Evolutionary conservation across 2,888 invertebrate species (phyloP), one percentile per base, ranked within the genome.

Genomic region (Epirrita christyi): DNA sequence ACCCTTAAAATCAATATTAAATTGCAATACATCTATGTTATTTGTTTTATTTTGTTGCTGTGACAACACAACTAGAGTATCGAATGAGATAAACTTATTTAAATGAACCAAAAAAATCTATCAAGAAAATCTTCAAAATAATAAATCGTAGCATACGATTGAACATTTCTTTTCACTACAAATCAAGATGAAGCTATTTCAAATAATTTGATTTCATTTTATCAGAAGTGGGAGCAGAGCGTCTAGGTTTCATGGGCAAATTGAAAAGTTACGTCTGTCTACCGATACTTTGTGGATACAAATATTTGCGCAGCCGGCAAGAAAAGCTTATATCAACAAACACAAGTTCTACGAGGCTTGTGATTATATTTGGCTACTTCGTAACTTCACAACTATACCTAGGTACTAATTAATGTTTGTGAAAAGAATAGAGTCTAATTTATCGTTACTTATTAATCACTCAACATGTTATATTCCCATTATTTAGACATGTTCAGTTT

Each of bases 111-210:
- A n/a, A n/a, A n/a, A n/a, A n/a, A n/a, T n/a, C n/a, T n/a, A n/a
- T n/a, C n/a, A n/a, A n/a, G n/a, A n/a, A n/a, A n/a, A n/a, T n/a
- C n/a, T n/a, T n/a, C n/a, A n/a, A n/a, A n/a, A n/a, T 36, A 45
- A 15, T 4, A 38, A 9, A 38, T 38, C 36, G 29, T 40, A 60
- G 29, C 45, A 44, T 21, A 37, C 36, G 34, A 53, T 56, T 44
- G 13, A 45, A 49, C 45, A 52, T 60, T 60, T 51, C 46, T 50
- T 54, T 46, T 52, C 55, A 44, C 32, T 48, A 36, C 55, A 55
- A 55, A 51, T 55, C 59, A 59, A 47, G 44, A 55, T 51, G 59
- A 55, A 55, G 55, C 55, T 55, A 51, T 55, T 59, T 51, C 49
- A 54, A 59, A 52, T 55, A 59, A 59, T 51, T 51, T 44, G 47